These are phyloP conservation scores for Dermolepida albohirtum DNA, from an alignment of 2,888 invertebrate species.

Conservation along the genomic window DNA sequence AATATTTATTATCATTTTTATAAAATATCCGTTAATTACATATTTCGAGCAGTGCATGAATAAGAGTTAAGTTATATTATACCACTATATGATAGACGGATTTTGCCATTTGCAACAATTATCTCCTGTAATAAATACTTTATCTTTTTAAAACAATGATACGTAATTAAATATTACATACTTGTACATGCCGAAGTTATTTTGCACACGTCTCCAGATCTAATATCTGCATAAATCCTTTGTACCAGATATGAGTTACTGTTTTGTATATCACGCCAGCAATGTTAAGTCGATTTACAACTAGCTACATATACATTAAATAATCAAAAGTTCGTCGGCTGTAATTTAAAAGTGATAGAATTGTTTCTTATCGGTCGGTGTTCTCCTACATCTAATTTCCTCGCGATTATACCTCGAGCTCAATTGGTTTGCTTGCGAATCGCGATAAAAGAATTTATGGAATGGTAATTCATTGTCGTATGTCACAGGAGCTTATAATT, in stretches of 20 bases:
- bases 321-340: slow-evolving; percentile 1
- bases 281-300: slow-evolving; percentile 14
- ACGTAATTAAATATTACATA: background rate
- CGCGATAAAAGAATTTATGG: slow-evolving; percentile 23
- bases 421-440: slow-evolving; percentile 1
- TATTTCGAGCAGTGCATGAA: too few species aligned
- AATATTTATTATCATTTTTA: too few species aligned
- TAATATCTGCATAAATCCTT: slow-evolving; percentile 1
- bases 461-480: slow-evolving; percentile 1
- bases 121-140: background rate
- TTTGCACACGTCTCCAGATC: too few species aligned
- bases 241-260: slow-evolving; percentile 16
- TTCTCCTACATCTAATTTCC: slow-evolving; percentile 10
- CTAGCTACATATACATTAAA: slow-evolving; percentile 28
- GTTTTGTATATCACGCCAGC: slow-evolving; percentile 27
- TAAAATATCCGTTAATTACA: too few species aligned
- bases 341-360: slow-evolving; percentile 10
- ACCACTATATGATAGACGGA: too few species aligned
- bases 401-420: slow-evolving; percentile 10
- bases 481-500: slow-evolving; percentile 11
- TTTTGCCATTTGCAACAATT: too few species aligned
- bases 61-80: too few species aligned
- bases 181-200: background rate
- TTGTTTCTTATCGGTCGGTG: slow-evolving; percentile 4
- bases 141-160: background rate